Evolutionary conservation across 2,113 vertebrate species (phyloP).

Genomic region (Gorsachius goisagi): DNA sequence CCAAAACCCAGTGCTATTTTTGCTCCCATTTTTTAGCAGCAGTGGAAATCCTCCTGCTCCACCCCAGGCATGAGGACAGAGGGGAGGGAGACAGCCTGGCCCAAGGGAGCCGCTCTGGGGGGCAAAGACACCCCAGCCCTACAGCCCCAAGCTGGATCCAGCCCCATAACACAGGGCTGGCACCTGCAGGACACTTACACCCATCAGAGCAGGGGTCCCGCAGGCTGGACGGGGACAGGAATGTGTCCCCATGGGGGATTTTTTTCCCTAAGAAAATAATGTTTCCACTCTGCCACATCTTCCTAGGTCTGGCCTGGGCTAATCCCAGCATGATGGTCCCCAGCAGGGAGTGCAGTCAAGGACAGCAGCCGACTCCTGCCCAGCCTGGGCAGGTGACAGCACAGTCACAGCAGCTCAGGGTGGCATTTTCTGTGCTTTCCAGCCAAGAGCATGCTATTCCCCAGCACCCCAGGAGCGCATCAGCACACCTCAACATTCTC

Average conservation of each 20-base stretch:
- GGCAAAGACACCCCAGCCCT: neutral
- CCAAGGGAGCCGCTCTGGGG: neutral
- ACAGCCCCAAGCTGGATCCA: neutral
- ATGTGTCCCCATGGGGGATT: rapidly evolving
- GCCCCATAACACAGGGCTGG: neutral
- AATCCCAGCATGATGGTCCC: neutral
- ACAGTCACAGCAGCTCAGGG: neutral
- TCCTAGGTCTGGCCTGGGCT: neutral
- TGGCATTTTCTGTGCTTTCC: neutral
- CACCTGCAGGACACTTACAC: neutral
- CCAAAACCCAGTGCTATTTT: conserved; percentile 57
- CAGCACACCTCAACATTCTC: neutral
- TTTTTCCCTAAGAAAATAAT: neutral
- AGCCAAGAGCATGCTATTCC: neutral
- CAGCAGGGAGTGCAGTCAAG: neutral
- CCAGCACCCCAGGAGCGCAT: rapidly evolving
- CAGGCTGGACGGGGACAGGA: neutral
- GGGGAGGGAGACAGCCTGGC: neutral
- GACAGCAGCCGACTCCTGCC: neutral
- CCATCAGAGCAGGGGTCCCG: neutral
- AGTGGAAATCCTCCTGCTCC: conserved; percentile 31
- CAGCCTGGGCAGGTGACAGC: neutral
- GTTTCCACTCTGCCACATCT: neutral
- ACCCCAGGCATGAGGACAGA: neutral
- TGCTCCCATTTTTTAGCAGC: conserved; percentile 38